Evolutionary conservation across 2,113 vertebrate genomes (phyloP).

Genomic region (Silurus meridionalis): DNA sequence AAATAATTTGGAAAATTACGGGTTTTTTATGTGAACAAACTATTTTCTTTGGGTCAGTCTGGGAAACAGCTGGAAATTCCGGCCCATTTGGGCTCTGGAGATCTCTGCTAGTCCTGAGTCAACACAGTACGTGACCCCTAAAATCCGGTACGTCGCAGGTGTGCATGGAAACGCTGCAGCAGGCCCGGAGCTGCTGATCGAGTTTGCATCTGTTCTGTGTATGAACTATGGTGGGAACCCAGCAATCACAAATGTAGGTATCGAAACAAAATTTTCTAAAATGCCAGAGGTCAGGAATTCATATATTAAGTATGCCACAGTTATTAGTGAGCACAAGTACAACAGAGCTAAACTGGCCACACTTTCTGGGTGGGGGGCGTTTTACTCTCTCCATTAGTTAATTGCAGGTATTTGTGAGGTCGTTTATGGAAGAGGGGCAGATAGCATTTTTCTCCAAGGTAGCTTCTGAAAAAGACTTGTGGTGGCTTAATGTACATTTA

Average conservation of each 20-base stretch:
- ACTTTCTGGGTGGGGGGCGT: not conserved
- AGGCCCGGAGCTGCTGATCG: conserved; percentile 91
- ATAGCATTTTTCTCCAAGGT: not conserved
- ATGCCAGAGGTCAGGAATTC: not conserved
- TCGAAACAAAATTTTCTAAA: not conserved
- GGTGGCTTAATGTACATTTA: no score
- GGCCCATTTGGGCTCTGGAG: conserved; percentile 90
- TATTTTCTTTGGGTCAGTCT: conserved; percentile 72
- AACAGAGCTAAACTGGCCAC: not conserved
- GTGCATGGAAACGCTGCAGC: conserved; percentile 92
- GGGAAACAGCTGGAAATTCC: conserved; percentile 88
- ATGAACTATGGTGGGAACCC: conserved; percentile 90
- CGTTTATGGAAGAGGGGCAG: not conserved
- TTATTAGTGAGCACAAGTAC: not conserved
- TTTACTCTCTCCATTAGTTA: not conserved
- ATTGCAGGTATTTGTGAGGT: not conserved
- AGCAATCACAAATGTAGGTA: conserved; percentile 83
- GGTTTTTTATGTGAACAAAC: not conserved
- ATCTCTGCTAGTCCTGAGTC: conserved; percentile 87
- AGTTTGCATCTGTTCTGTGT: conserved; percentile 90
- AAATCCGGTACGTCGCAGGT: conserved; percentile 90
- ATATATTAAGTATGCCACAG: no score
- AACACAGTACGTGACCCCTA: conserved; percentile 83
- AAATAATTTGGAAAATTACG: not conserved
- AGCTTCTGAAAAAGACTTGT: no score